These are phyloP conservation scores for Arrhopalites spinosus DNA, from an alignment of 2,888 invertebrate species.

Conservation along the genomic window DNA sequence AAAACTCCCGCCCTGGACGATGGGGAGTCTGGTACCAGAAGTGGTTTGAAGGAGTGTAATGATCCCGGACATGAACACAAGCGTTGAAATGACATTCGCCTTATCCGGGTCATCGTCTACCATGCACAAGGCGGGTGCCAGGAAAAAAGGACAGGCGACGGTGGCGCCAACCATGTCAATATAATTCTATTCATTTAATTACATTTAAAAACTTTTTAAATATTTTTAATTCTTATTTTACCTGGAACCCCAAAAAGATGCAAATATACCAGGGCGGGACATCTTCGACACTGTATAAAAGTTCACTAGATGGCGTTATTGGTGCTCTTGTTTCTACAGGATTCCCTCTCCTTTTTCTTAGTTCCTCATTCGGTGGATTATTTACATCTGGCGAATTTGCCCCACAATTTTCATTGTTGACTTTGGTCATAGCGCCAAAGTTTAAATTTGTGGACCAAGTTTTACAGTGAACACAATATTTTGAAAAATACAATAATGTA, in stretches of 20 bases:
- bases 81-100: slow-evolving; percentile 61
- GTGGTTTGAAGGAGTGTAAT: slow-evolving; percentile 75
- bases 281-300: slow-evolving; percentile 75
- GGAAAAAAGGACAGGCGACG: slow-evolving; percentile 78
- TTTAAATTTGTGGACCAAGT: too few relatives aligned
- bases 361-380: too few relatives aligned
- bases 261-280: slow-evolving; percentile 83
- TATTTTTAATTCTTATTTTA: too few relatives aligned
- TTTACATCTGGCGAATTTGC: too few relatives aligned
- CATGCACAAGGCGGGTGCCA: slow-evolving; percentile 81
- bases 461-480: too few relatives aligned
- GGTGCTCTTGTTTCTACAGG: too few relatives aligned
- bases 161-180: slow-evolving; percentile 85
- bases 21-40: slow-evolving; percentile 66
- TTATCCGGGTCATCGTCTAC: slow-evolving; percentile 71
- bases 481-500: too few relatives aligned
- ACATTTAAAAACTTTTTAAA: too few relatives aligned
- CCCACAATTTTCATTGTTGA: too few relatives aligned
- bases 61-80: slow-evolving; percentile 79
- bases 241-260: slow-evolving; percentile 80
- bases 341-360: too few relatives aligned
- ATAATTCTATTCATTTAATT: slow-evolving; percentile 78
- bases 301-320: too few relatives aligned
- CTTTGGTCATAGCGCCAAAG: too few relatives aligned
- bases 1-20: slow-evolving; percentile 70